Evolutionary conservation across 2,113 vertebrate species (phyloP).

Genomic region (Erinaceus europaeus): DNA sequence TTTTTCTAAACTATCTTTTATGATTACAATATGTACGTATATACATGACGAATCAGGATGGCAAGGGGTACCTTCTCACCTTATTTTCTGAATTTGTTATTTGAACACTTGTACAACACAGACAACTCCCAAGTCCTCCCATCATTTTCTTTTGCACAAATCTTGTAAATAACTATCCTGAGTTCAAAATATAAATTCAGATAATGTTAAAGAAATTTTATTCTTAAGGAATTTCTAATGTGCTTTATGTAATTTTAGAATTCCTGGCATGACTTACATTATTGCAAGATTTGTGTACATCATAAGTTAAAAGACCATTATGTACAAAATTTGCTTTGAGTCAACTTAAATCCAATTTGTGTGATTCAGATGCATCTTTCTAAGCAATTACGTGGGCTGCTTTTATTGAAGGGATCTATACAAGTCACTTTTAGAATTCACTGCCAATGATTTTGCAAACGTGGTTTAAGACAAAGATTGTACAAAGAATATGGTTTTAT

Average conservation of each 20-base stretch:
- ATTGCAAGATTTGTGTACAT: constrained; percentile 17
- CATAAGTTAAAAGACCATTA: background rate
- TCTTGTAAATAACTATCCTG: background rate
- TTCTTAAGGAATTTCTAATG: background rate
- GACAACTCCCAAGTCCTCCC: background rate
- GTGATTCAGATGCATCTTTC: background rate
- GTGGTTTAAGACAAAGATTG: background rate
- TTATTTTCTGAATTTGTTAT: background rate
- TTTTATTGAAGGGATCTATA: background rate
- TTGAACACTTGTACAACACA: background rate
- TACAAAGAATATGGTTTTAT: background rate
- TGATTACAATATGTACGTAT: background rate
- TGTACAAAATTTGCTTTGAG: background rate
- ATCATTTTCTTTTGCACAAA: constrained; percentile 13
- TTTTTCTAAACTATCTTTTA: constrained; percentile 16
- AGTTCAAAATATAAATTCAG: background rate
- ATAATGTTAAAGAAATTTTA: background rate
- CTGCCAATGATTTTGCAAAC: background rate
- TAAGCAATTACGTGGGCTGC: background rate
- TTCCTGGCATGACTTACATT: background rate
- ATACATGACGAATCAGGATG: background rate
- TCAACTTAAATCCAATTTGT: background rate
- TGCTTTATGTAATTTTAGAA: constrained; percentile 22
- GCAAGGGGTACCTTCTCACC: background rate
- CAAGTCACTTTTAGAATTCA: background rate